A percentile compares a stretch with the other conserved stretches of the same genome.
These are phyloP conservation scores for Aphodius sticticus DNA, from an alignment of 2,888 invertebrate species.

Conservation along the genomic window DNA sequence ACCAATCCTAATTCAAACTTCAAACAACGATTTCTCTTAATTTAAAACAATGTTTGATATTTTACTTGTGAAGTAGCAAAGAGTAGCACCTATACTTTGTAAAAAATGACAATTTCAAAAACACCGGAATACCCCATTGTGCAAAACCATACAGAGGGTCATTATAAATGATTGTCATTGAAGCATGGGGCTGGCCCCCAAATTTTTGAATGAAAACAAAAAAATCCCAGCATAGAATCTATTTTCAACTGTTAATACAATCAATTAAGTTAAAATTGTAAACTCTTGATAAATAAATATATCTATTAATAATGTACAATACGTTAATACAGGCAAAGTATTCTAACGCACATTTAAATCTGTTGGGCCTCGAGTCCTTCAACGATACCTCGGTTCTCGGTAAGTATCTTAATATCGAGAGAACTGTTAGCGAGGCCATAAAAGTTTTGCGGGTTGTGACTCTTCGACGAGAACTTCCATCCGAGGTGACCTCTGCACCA, in stretches of 20 bases:
- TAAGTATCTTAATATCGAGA: conserved; percentile 50
- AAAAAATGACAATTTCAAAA: no score
- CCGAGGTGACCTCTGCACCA: conserved; percentile 77
- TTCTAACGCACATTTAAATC: background rate
- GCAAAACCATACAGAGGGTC: no score
- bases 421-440: conserved; percentile 73
- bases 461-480: conserved; percentile 79
- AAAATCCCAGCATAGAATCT: background rate
- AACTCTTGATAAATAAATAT: background rate
- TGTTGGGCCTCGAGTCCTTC: background rate
- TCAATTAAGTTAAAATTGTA: background rate
- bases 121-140: no score
- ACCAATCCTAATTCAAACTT: no score
- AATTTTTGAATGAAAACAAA: background rate
- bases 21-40: no score
- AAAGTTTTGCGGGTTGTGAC: conserved; percentile 72
- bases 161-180: no score
- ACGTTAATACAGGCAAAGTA: background rate
- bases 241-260: background rate
- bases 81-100: no score
- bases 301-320: background rate
- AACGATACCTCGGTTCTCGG: background rate
- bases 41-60: no score
- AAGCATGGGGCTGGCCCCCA: no score
- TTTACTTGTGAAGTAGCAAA: no score